Conservation (phyloP, 2,113 vertebrate species). For the Ageneiosus marmoratus region DNA sequence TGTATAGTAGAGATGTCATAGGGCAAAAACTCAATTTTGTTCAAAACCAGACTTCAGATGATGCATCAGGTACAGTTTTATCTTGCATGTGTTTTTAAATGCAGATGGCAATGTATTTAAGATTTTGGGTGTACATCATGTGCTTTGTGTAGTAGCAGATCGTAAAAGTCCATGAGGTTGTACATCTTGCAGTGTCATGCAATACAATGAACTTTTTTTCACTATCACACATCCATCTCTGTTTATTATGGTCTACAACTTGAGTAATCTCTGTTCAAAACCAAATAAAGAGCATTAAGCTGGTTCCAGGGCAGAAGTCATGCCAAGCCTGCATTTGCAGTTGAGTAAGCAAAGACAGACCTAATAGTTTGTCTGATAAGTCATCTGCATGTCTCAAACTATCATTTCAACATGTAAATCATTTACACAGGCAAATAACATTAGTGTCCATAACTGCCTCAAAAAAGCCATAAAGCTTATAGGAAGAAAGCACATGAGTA, state of each 20-base stretch:
- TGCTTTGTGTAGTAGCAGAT: constrained; percentile 18
- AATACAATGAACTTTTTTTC: constrained; percentile 15
- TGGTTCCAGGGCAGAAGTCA: constrained; percentile 4
- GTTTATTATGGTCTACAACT: constrained; percentile 37
- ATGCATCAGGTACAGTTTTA: not conserved
- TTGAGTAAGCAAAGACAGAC: not conserved
- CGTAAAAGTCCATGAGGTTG: constrained; percentile 11
- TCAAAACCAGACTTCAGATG: not conserved
- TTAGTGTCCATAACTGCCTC: not conserved
- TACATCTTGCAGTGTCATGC: constrained; percentile 11
- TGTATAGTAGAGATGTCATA: not conserved
- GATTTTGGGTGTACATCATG: not conserved
- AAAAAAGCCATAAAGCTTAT: not conserved
- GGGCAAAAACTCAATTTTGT: not conserved
- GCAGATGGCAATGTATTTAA: not conserved
- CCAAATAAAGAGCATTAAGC: constrained; percentile 16
- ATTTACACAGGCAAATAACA: not conserved
- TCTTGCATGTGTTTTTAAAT: not conserved
- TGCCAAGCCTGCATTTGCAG: not conserved
- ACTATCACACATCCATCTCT: constrained; percentile 3
- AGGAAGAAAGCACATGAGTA: not conserved
- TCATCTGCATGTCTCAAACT: not conserved
- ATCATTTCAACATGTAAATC: not conserved
- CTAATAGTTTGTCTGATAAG: not conserved
- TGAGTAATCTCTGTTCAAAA: constrained; percentile 28